These are phyloP conservation scores for Drosophila macrospina DNA, from an alignment of 2,888 invertebrate genomes.

Conservation along the genomic window DNA sequence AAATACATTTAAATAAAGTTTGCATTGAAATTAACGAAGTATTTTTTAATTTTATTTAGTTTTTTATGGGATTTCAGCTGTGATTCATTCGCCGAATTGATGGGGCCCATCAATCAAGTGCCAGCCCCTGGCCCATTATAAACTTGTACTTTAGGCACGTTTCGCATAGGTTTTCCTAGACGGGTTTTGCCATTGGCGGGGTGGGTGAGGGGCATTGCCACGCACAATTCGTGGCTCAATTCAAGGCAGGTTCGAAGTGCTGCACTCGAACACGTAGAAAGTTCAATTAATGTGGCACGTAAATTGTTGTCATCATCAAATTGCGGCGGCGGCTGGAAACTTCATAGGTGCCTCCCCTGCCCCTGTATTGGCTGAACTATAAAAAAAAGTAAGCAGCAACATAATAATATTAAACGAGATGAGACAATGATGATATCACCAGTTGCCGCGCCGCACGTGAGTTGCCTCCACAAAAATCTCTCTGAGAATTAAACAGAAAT, in stretches of 20 bases:
- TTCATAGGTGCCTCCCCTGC: constrained; percentile 30
- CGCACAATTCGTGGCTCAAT: constrained; percentile 39
- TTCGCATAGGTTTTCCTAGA: constrained; percentile 53
- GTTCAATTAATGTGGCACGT: constrained; percentile 80
- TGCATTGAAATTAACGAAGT: constrained; percentile 56
- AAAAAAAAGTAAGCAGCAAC: constrained; percentile 21
- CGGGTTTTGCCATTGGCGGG: constrained; percentile 32
- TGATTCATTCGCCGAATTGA: constrained; percentile 54
- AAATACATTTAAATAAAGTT: constrained; percentile 62
- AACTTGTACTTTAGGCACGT: constrained; percentile 67
- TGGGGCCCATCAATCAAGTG: constrained; percentile 67
- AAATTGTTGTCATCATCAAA: constrained; percentile 71
- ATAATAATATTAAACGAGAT: constrained; percentile 43
- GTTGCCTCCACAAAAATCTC: constrained; percentile 48
- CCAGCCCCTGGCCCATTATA: constrained; percentile 28
- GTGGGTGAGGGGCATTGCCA: constrained; percentile 24
- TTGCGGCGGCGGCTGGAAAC: constrained; percentile 30
- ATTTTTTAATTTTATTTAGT: constrained; percentile 4
- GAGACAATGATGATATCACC: constrained; percentile 69
- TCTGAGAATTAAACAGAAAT: constrained; percentile 49
- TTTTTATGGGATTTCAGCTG: constrained; percentile 17
- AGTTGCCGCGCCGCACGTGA: constrained; percentile 62
- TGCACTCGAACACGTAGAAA: constrained; percentile 79
- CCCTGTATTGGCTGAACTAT: constrained; percentile 40
- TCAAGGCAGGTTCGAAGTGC: constrained; percentile 48